phyloP scores from a whole-genome alignment of 1,140 invertebrate genomes.

The Latrodectus geometricus region DNA sequence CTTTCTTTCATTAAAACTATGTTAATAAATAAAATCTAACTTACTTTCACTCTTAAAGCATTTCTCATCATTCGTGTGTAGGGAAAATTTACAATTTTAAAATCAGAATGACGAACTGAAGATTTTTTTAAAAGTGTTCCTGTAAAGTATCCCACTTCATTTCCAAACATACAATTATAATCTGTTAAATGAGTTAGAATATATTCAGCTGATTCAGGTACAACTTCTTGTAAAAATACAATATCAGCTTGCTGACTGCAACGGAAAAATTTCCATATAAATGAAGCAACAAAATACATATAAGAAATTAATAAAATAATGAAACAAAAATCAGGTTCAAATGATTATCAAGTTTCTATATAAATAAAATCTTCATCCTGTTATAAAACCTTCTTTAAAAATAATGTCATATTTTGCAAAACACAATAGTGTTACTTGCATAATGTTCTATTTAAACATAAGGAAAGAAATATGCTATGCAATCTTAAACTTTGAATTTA shows the following conservation, averaged over 20 bases:
- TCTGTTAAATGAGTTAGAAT: conserved; percentile 68
- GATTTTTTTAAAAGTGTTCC: conserved; percentile 71
- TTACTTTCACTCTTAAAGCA: conserved; percentile 70
- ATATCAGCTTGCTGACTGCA: conserved; percentile 70
- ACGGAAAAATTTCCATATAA: background rate
- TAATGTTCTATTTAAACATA: too few species aligned
- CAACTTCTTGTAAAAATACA: conserved; percentile 77
- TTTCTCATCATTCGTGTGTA: conserved; percentile 73
- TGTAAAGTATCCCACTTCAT: conserved; percentile 71
- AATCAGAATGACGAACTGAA: conserved; percentile 69
- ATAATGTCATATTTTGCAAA: too few species aligned
- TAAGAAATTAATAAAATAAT: background rate
- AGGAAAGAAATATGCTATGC: too few species aligned
- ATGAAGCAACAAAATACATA: background rate
- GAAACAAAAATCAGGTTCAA: background rate
- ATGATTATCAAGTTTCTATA: too few species aligned
- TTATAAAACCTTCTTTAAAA: too few species aligned
- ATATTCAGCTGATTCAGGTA: conserved; percentile 69
- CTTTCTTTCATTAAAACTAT: too few species aligned
- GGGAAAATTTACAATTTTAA: conserved; percentile 70
- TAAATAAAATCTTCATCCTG: too few species aligned
- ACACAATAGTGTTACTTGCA: too few species aligned
- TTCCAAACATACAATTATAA: conserved; percentile 69
- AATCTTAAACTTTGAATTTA: too few species aligned
- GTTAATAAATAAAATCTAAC: conserved; percentile 8